Evolutionary conservation across 2,888 invertebrate species (phyloP), one percentile per base, ranked within the genome.

Genomic region (Phortica okadai): DNA sequence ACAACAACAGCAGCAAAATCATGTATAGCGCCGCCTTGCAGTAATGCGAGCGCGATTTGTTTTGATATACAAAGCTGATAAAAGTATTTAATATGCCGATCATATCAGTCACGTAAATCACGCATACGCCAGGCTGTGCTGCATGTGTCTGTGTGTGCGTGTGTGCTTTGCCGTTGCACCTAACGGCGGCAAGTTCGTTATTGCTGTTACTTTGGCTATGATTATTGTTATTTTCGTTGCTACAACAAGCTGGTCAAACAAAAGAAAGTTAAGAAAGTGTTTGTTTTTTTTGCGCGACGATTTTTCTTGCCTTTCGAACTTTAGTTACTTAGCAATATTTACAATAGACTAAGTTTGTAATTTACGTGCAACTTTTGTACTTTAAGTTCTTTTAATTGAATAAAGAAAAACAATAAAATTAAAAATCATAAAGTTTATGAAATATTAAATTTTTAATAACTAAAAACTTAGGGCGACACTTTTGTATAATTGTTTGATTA

Each of bases 1-100:
- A 69, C 25, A 69, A 33, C 11, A 66, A 14, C 6, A 2, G 10
- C n/a, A 41, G 11, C 66, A 64, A 33, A 8, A 33, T 33, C 33
- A 33, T 33, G 33, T 33, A 5, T 33, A 33, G 33, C 33, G 11
- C 21, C 41, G 50, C 69, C 69, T 69, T 33, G 50, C 50, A 16
- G 16, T 33, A 33, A 33, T 33, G 33, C 45, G 45, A 70, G 54
- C 77, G 76, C 59, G 76, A 67, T 14, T 58, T 50, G 67, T 66
- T 45, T 58, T 33, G 45, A 59, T 75, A 59, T 70, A 16, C 25
- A 11, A 14, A n/a, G 41, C 59, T 70, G 75, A 82, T 82, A 82
- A 82, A 79, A 79, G 79, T 78, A 78, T 78, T 79, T 74, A 76
- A 76, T 77, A 78, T 73, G 74, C 77, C 73, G 77, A 77, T 64